phyloP scores from a whole-genome alignment of 2,888 invertebrate genomes.

The Chrysolina haemoptera region DNA sequence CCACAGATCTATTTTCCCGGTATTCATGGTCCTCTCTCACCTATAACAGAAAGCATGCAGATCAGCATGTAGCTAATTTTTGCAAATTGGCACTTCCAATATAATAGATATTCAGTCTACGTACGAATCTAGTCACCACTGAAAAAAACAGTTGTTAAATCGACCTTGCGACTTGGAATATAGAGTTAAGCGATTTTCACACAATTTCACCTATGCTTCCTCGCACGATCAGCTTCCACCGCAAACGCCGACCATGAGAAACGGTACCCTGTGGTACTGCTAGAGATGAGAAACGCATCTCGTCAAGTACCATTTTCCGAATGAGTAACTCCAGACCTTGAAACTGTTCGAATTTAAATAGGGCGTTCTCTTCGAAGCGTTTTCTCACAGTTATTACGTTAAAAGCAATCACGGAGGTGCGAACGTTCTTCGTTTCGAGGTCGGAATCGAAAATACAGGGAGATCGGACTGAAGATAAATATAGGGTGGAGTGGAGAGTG shows the following conservation, averaged over 20 bases:
- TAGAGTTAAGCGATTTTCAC: conserved; percentile 8
- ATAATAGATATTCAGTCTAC: neutral
- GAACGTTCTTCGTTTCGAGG: no score
- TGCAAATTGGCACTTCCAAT: no score
- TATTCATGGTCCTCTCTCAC: no score
- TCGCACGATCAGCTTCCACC: conserved; percentile 19
- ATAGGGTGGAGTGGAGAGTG: no score
- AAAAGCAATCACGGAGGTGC: no score
- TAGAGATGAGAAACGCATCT: conserved; percentile 25
- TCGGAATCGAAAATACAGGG: no score
- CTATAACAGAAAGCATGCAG: no score
- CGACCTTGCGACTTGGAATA: conserved; percentile 11
- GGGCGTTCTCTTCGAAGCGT: neutral
- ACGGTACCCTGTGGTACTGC: conserved; percentile 27
- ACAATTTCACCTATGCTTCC: conserved; percentile 14
- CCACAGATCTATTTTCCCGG: no score
- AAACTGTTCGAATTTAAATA: conserved; percentile 12
- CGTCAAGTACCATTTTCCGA: conserved; percentile 25
- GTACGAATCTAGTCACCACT: conserved; percentile 7
- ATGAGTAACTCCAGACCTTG: conserved; percentile 26
- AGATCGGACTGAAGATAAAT: no score
- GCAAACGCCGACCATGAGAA: conserved; percentile 16
- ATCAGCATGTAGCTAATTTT: no score
- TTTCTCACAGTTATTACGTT: conserved; percentile 26
- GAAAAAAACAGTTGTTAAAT: conserved; percentile 5